Evolutionary conservation across 2,797 vertebrate genomes (phyloP), one percentile per base, ranked within the genome.

Genomic region (Malacoctenus gilli): DNA sequence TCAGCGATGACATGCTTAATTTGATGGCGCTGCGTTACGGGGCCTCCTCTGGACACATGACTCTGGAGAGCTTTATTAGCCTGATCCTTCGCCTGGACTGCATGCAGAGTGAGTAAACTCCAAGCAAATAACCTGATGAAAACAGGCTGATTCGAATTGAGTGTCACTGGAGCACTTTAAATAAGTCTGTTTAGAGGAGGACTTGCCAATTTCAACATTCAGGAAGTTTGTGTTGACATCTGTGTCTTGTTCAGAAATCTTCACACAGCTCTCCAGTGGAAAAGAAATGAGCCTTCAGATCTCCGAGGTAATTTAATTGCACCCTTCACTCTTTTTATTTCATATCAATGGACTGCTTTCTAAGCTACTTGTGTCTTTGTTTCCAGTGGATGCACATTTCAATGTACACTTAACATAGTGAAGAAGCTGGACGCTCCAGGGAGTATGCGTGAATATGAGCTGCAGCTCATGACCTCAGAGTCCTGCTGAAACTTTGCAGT

Each of bases 31-130:
- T 94, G 66, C 86, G 92, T 50, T 94, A 92, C 0, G 88, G 93
- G 0, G 59, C 87, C 44, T 70, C 90, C 6, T 76, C 74, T 56
- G 84, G 89, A 55, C 74, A 87, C 74, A 89, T 93, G 31, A 79
- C 87, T 18, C 87, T 95, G 42, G 91, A 94, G 70, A 93, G 68
- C 70, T 97, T 95, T 75, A 88, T 94, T 64, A 85, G 40, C 58
- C 88, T 95, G 23, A 73, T 91, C 64, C 85, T 95, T 62, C 89
- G 90, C 51, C 77, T 90, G 15, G 87, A 92, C 53, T 90, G 88
- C 84, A 92, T 94, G 92, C 78, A 75, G 36, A 85, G 93, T 95
- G 72, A 92, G 92, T 93, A 12, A 8, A 39, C 1, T 28, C 25
- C 6, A 28, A 5, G 25, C 5, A 6, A 6, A 9, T 28, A 28